These are phyloP conservation scores for Tokudaia muenninki DNA, from an alignment of 2,797 vertebrate genomes.

Conservation along the genomic window DNA sequence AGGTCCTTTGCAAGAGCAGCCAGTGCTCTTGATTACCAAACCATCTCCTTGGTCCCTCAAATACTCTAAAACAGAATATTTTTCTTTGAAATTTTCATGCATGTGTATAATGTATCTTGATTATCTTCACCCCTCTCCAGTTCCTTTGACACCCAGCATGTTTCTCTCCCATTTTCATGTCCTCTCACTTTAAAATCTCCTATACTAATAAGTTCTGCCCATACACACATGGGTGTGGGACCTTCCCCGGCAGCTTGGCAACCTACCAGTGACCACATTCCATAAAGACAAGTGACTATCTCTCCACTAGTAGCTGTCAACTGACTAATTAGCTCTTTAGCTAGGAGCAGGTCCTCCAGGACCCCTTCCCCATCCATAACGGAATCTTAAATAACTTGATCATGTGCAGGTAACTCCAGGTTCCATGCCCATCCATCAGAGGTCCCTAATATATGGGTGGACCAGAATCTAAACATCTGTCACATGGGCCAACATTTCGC, in stretches of 20 bases:
- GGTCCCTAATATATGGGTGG: not conserved
- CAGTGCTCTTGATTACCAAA: not conserved
- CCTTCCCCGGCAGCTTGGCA: not conserved
- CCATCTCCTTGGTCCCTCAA: not conserved
- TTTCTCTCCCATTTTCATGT: not conserved
- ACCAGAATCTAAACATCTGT: not conserved
- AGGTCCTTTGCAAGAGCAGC: not conserved
- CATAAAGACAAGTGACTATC: not conserved
- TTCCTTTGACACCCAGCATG: not conserved
- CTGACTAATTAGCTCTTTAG: not conserved
- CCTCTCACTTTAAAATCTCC: not conserved
- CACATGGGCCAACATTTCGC: not conserved
- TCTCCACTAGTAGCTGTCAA: not conserved
- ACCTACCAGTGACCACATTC: not conserved
- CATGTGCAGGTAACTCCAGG: not conserved
- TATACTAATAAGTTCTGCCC: too few species aligned
- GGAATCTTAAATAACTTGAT: not conserved
- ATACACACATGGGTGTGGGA: not conserved
- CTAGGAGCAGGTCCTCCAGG: not conserved
- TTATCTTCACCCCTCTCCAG: not conserved
- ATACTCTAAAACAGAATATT: not conserved
- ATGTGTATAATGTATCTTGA: not conserved
- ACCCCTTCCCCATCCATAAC: not conserved
- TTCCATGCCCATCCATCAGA: not conserved
- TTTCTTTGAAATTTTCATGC: not conserved